phyloP scores from a whole-genome alignment of 2,113 vertebrate species.

The Pheucticus melanocephalus region DNA sequence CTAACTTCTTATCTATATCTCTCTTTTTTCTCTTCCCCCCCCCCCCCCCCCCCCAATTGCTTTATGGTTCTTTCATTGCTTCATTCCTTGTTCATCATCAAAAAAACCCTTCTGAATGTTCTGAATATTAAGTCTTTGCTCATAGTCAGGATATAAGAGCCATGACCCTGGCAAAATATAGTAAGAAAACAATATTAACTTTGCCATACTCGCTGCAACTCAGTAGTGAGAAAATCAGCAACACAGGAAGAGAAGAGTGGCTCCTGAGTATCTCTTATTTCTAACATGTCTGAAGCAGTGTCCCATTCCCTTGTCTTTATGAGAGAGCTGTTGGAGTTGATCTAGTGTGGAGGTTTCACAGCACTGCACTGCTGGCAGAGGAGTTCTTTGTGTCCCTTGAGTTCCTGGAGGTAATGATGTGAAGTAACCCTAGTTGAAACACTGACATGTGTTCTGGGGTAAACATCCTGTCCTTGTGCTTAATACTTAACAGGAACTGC shows the following conservation, averaged over 20 bases:
- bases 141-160: not conserved
- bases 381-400: not conserved
- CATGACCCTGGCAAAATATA: not conserved
- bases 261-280: not conserved
- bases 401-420: not conserved
- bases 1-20: not conserved
- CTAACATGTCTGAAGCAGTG: not conserved
- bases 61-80: not conserved
- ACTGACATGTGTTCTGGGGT: not conserved
- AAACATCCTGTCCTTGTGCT: not conserved
- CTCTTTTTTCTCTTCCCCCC: accelerated
- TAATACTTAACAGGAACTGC: not conserved
- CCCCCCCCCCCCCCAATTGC: accelerated
- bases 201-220: not conserved
- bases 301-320: not conserved
- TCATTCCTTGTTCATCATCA: not conserved
- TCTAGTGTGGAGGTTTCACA: not conserved
- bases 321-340: not conserved
- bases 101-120: not conserved
- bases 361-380: not conserved
- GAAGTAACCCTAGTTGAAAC: not conserved
- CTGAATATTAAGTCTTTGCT: not conserved
- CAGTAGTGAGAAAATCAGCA: not conserved
- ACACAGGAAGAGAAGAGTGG: not conserved
- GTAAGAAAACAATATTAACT: not conserved